Conservation (phyloP, 1,140 invertebrate species). For the Conus ventricosus region DNA sequence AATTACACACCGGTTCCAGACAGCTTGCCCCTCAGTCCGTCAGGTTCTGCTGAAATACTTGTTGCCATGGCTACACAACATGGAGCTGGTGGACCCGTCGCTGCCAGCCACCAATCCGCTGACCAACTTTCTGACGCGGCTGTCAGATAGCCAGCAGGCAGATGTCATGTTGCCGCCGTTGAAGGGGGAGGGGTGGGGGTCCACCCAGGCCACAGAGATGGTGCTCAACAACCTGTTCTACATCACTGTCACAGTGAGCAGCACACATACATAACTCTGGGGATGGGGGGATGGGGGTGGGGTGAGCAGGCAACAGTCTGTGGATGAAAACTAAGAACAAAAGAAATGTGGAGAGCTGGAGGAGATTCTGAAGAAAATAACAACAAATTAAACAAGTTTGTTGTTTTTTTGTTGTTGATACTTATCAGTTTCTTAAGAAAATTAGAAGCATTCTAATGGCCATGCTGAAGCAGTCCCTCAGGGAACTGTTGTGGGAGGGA, state of each 20-base stretch:
- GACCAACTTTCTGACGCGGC: slow-evolving; percentile 64
- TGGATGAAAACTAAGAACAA: no score
- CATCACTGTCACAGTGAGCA: slow-evolving; percentile 84
- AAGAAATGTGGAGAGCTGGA: no score
- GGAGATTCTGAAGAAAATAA: no score
- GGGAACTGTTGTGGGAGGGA: no score
- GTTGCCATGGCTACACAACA: slow-evolving; percentile 97
- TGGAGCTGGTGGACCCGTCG: slow-evolving; percentile 98
- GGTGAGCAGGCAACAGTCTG: no score
- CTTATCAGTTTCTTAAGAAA: no score
- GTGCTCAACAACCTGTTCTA: slow-evolving; percentile 99
- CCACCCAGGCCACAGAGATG: slow-evolving; percentile 98
- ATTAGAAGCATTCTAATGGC: no score
- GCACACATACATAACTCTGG: no score
- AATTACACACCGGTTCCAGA: slow-evolving; percentile 97
- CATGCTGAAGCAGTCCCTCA: no score
- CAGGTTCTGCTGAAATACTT: slow-evolving; percentile 93
- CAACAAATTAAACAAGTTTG: no score
- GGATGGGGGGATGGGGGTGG: no score
- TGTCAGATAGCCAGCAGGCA: slow-evolving; percentile 64
- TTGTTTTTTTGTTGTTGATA: no score
- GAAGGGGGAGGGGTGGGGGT: slow-evolving; percentile 94
- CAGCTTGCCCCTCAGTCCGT: slow-evolving; percentile 91
- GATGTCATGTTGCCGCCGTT: slow-evolving; percentile 66
- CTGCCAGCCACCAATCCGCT: slow-evolving; percentile 84